These are phyloP conservation scores for Bombus waltoni DNA, from an alignment of 1,140 invertebrate genomes.

Conservation along the genomic window DNA sequence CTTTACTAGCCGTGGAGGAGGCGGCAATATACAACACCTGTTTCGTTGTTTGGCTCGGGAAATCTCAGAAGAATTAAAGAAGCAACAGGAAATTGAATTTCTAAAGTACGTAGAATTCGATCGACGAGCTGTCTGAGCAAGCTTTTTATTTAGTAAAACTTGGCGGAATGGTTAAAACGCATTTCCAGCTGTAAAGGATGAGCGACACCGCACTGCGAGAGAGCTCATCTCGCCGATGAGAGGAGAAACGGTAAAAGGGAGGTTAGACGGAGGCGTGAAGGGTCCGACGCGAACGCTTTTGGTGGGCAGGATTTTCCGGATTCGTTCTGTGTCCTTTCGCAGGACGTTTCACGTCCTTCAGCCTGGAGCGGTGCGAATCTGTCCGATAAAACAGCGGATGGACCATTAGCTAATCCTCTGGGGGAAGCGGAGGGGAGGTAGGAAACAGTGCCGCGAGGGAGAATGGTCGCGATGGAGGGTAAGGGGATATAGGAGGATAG, in stretches of 20 bases:
- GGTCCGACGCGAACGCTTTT: conserved; percentile 31
- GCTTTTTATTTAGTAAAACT: too few relatives aligned
- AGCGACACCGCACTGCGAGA: too few relatives aligned
- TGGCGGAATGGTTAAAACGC: too few relatives aligned
- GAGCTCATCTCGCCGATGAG: background rate
- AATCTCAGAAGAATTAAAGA: too few relatives aligned
- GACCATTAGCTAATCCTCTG: conserved; percentile 81
- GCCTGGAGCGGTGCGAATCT: conserved; percentile 76
- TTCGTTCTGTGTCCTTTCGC: conserved; percentile 56
- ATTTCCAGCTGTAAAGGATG: too few relatives aligned
- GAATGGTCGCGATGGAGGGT: background rate
- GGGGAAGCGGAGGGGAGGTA: conserved; percentile 57
- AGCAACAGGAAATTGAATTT: too few relatives aligned
- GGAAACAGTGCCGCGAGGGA: conserved; percentile 72
- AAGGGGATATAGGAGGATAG: conserved; percentile 15
- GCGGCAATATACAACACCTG: too few relatives aligned
- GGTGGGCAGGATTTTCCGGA: conserved; percentile 54
- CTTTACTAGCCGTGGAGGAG: too few relatives aligned
- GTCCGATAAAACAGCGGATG: conserved; percentile 79
- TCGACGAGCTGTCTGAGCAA: too few relatives aligned
- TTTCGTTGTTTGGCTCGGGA: too few relatives aligned
- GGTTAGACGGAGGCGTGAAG: background rate
- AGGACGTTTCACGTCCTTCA: conserved; percentile 55
- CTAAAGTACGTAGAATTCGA: too few relatives aligned
- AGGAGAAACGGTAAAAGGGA: background rate